Base-by-base conservation (phyloP, 2,113 vertebrate species). In the Elanoides forficatus region DNA sequence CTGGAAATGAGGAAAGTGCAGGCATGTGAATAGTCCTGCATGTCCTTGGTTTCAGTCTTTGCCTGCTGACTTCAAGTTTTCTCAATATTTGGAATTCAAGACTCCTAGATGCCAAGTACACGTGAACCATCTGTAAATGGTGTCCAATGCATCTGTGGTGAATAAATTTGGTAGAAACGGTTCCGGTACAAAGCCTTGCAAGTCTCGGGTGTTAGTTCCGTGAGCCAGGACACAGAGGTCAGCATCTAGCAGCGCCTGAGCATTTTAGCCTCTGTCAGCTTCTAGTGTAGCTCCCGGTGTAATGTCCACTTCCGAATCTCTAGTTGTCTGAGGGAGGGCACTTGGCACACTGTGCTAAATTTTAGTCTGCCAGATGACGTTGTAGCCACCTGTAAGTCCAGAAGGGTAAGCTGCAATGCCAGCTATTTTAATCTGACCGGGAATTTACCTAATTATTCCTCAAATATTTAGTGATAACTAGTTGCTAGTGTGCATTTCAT, bases 81-180 rank as follows among this genome's bases (percentile, higher is more conserved):
- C 20, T 48, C 18, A 7, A 0, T 45, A 26, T 71, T 58, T 53
- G 36, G 48, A 34, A 66, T 40, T 55, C 16, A 36, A 12, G 32
- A 10, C 10, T 42, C 13, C 21, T 15, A 15, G 45, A 38, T 0
- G 1, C 42, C 18, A 22, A 45, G 62, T 29, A 13, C 11, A 2
- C 0, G 2, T 45, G 50, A 58, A 15, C 30, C 20, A 7, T 25
- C 22, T 15, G 18, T 34, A 52, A 45, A 32, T 2, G 10, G 20
- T 32, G 47, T 21, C 52, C 19, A 2, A 0, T 3, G 4, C 1
- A 3, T 34, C 30, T 13, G 3, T 32, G 42, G 48, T 40, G 50
- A 47, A 81, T 47, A 36, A 23, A 23, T 65, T 45, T 2, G 0
- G 34, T 29, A 45, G 29, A 32, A 40, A 11, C 0, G 0, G 8